phyloP scores from a whole-genome alignment of 35 echinoderm and acorn worm species.

The Ptychodera flava region DNA sequence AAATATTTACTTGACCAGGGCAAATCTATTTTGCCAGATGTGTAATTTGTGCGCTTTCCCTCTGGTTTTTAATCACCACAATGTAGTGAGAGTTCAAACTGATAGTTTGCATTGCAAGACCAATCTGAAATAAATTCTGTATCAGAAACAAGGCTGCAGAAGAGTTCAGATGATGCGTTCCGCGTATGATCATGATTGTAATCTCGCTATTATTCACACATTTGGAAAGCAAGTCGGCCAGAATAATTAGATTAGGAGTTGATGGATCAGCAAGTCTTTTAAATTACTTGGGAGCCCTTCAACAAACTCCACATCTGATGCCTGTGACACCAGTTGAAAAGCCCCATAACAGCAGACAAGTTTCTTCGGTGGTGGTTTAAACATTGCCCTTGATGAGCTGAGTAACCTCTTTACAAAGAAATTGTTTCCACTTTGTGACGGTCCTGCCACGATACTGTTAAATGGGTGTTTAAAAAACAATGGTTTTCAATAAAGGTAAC shows the following conservation, averaged over 20 bases:
- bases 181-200: too few species aligned
- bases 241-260: too few species aligned
- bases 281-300: too few species aligned
- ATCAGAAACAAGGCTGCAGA: too few species aligned
- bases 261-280: too few species aligned
- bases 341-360: conserved; percentile 64
- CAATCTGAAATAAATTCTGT: too few species aligned
- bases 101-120: conserved; percentile 54
- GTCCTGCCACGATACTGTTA: conserved; percentile 39
- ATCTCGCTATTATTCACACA: conserved; percentile 19
- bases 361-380: conserved; percentile 27
- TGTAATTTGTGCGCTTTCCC: conserved; percentile 55
- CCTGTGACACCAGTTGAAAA: conserved; percentile 20
- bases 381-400: conserved; percentile 19
- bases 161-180: too few species aligned
- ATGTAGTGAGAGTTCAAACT: conserved; percentile 69
- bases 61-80: conserved; percentile 44
- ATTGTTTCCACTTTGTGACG: conserved; percentile 36
- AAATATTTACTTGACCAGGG: conserved; percentile 31
- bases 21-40: conserved; percentile 43
- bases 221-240: conserved; percentile 61
- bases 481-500: too few species aligned
- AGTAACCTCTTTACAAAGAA: conserved; percentile 39
- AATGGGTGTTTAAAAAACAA: too few species aligned
- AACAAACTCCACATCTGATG: conserved; percentile 46